Evolutionary conservation across 2,113 vertebrate genomes (phyloP), one percentile per base, ranked within the genome.

Genomic region (Otis tarda): DNA sequence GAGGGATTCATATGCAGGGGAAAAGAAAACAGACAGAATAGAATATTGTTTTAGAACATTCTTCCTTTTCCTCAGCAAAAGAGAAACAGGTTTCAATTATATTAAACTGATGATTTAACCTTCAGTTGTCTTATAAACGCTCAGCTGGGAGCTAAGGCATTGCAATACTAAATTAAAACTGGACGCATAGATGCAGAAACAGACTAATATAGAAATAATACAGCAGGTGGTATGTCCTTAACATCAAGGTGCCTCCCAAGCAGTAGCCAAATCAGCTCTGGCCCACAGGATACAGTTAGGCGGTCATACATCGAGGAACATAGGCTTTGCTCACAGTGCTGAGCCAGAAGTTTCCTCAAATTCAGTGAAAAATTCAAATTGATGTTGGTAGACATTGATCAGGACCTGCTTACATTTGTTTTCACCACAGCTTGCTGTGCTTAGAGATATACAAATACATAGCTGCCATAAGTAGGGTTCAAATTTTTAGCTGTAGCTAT

Each of bases 211-310:
- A 43, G 41, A 43, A 94, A 79, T 82, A 89, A 84, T 94, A 92
- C 89, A 95, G 95, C 83, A 94, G 94, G 94, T 82, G 87, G 93
- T 39, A 87, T 52, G 83, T 93, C 91, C 73, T 91, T 91, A 94
- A 49, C 53, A 75, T 68, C 56, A 91, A 79, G 87, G 65, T 92
- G 45, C 49, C 89, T 90, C 59, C 80, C 64, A 70, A 52, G 59
- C 57, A 94, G 45, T 41, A 82, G 73, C 69, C 57, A 94, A 64
- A 95, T 89, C 43, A 92, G 17, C 60, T 87, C n/a, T 57, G 47
- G 60, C 57, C 71, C 69, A 6, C 37, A 14, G n/a, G n/a, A 55
- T 8, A 43, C 14, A 59, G 59, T n/a, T 16, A 65, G 14, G 67
- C 2, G 3, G 33, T 50, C 37, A 77, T 19, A 37, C 9, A 14